Percentiles rank a stretch among this genome's conserved stretches.
phyloP scores from a whole-genome alignment of 2,888 invertebrate genomes.

The Exocentrus adspersus region DNA sequence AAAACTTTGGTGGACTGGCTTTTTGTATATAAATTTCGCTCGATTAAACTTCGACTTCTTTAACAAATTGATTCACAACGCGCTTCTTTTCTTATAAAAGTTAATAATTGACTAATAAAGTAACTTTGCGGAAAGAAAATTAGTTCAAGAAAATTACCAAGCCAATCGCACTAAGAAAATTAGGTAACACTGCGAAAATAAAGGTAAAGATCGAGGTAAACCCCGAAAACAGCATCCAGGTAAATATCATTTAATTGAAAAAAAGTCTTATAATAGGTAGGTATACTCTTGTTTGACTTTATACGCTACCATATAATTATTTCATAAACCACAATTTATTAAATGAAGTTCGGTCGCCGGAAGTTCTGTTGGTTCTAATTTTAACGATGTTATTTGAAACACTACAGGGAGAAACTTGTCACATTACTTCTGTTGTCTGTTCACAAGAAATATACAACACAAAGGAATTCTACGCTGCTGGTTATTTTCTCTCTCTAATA shows the following conservation, averaged over 20 bases:
- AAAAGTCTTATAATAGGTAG: too few species aligned
- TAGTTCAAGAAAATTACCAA: slow-evolving; percentile 22
- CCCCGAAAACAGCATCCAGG: background rate
- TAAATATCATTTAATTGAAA: background rate
- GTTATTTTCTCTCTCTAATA: background rate
- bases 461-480: slow-evolving; percentile 2
- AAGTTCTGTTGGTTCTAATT: slow-evolving; percentile 54
- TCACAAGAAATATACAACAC: slow-evolving; percentile 30
- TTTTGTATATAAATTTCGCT: slow-evolving; percentile 6
- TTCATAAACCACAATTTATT: slow-evolving; percentile 55
- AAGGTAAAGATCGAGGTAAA: slow-evolving; percentile 14
- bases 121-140: slow-evolving; percentile 15
- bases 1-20: background rate
- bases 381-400: slow-evolving; percentile 57
- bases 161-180: slow-evolving; percentile 8
- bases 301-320: slow-evolving; percentile 39
- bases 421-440: slow-evolving; percentile 44
- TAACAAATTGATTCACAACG: slow-evolving; percentile 14
- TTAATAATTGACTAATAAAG: slow-evolving; percentile 17
- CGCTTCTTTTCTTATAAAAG: slow-evolving; percentile 20
- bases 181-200: slow-evolving; percentile 17
- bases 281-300: background rate
- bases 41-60: slow-evolving; percentile 8
- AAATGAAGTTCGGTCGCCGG: slow-evolving; percentile 58
- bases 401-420: slow-evolving; percentile 49